Base-by-base conservation (phyloP, 2,113 vertebrate genomes). In the Suricata suricatta region DNA sequence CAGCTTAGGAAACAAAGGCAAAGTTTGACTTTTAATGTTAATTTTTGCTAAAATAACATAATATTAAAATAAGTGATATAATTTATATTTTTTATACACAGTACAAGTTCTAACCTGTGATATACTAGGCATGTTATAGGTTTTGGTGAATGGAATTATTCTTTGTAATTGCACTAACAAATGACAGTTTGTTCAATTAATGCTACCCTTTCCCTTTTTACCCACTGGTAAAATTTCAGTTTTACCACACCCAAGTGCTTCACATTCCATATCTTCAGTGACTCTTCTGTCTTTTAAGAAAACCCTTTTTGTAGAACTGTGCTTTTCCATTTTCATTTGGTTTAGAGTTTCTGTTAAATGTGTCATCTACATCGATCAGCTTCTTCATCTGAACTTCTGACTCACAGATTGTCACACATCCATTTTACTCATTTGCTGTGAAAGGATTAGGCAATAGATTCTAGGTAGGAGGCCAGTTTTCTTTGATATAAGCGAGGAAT, bases 1-100 rank as follows among this genome's bases (percentile, higher is more conserved):
- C 99, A 99, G 90, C 99, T 99, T 88, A 99, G 99, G 92, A 99
- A 99, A 98, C 99, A 99, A 98, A 99, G 99, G 99, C 99, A 98
- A 92, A 98, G 97, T 97, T 95, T 91, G 35, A 90, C 72, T 86
- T 4, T 90, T 96, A 63, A 88, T 98, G 52, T 88, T 97, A 52
- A 66, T 86, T 92, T 93, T 97, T 96, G 82, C 50, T 74, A 93
- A 83, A 88, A 77, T 80, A 88, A 29, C 38, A 76, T 13, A 13
- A 50, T 50, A 72, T 23, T 84, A 41, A 90, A 96, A 95, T 29
- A 88, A 96, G 23, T 86, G 14, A 54, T 35, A 15, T 31, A 81
- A 44, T 95, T 77, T 93, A 57, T 80, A 41, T 90, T 88, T 89
- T 88, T 54, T 29, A 38, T 86, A 63, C 29, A 52, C 35, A 88